These are phyloP conservation scores for Trilocha varians DNA, from an alignment of 2,888 invertebrate species.

Conservation along the genomic window DNA sequence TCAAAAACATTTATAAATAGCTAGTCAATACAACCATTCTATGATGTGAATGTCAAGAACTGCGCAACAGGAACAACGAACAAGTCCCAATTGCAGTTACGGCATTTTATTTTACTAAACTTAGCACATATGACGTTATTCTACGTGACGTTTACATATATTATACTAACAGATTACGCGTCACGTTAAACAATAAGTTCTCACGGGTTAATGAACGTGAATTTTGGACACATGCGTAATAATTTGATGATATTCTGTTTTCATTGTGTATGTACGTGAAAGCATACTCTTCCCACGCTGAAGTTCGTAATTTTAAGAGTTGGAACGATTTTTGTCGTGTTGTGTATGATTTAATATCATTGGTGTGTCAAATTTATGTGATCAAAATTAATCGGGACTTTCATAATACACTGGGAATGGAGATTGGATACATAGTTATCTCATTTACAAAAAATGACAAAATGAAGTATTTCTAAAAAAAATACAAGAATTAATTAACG, in stretches of 20 bases:
- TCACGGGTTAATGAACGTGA: constrained; percentile 59
- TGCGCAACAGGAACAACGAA: background rate
- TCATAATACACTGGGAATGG: too few species aligned
- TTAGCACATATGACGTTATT: constrained; percentile 1
- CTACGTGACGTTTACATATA: background rate
- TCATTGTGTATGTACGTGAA: constrained; percentile 47
- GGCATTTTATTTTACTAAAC: background rate
- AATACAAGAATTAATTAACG: too few species aligned
- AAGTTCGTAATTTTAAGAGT: constrained; percentile 31
- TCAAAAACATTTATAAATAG: too few species aligned
- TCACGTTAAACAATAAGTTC: constrained; percentile 59
- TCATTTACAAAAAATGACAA: too few species aligned
- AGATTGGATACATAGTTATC: too few species aligned
- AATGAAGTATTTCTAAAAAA: too few species aligned
- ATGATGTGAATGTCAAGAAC: too few species aligned
- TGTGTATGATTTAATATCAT: background rate
- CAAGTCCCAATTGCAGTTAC: too few species aligned
- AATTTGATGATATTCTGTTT: constrained; percentile 48
- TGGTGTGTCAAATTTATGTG: constrained; percentile 14
- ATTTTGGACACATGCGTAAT: constrained; percentile 51
- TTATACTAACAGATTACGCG: constrained; percentile 35
- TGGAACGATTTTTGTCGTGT: constrained; percentile 13
- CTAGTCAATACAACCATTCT: too few species aligned
- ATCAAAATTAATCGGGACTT: constrained; percentile 3
- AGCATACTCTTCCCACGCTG: constrained; percentile 50